These are phyloP conservation scores for Notolabrus celidotus DNA, from an alignment of 2,797 vertebrate genomes.

Conservation along the genomic window DNA sequence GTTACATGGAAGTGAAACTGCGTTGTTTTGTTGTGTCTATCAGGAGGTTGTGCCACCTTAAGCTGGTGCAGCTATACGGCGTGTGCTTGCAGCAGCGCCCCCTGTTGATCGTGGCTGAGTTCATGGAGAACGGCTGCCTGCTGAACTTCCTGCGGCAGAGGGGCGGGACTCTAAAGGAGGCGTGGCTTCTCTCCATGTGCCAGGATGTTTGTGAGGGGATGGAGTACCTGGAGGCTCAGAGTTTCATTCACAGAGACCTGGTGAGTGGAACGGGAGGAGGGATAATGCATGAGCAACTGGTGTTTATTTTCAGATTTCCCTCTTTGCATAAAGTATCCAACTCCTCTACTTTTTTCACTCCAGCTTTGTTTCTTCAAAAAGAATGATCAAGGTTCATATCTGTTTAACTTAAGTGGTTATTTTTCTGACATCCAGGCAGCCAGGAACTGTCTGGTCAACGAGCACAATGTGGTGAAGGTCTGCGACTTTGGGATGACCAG, in stretches of 20 bases:
- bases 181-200: conserved; percentile 84
- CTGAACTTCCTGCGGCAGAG: conserved; percentile 83
- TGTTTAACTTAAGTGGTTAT: background rate
- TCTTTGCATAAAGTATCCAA: too few relatives aligned
- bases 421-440: conserved; percentile 84
- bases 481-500: conserved; percentile 93
- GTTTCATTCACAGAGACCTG: conserved; percentile 91
- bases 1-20: conserved; percentile 3
- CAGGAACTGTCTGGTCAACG: conserved; percentile 90
- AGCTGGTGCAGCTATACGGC: conserved; percentile 91
- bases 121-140: conserved; percentile 91
- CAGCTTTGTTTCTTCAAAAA: background rate
- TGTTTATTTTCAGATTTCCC: too few relatives aligned
- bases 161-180: conserved; percentile 51
- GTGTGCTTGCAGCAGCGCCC: conserved; percentile 85
- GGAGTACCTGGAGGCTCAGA: conserved; percentile 88
- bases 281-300: too few relatives aligned
- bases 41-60: conserved; percentile 89
- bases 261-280: conserved; percentile 79
- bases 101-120: conserved; percentile 89
- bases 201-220: conserved; percentile 91
- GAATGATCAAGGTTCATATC: background rate
- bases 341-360: too few relatives aligned
- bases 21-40: background rate
- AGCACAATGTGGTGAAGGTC: conserved; percentile 88